Base-by-base conservation (phyloP, 1,140 invertebrate species). In the Eubasilissa regina region DNA sequence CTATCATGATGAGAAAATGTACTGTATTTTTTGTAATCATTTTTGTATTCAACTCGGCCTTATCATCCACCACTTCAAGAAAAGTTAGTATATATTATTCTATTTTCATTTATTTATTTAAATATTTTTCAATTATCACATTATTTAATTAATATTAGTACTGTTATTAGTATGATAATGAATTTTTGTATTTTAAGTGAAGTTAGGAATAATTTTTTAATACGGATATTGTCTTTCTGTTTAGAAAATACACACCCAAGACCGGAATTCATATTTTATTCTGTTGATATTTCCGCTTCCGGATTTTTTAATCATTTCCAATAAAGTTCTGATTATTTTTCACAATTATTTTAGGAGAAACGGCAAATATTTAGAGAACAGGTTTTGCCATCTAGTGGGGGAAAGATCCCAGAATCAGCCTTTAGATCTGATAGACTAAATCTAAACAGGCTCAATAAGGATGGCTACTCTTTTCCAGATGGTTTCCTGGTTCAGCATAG, bases 331-430 rank as follows among this genome's bases (percentile, higher is more conserved):
- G 21, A 35, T 12, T 62, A 25, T 12, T 25, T 21, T 35, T 62
- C 12, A 25, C 1, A 62, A 35, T 21, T 1, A n/a, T 58, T 21
- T 58, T 25, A 78, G 77, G 44, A 35, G 13, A 93, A 93, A 84
- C 87, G 92, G 21, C 92, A 93, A 84, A 90, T 93, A 77, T 93
- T 91, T 86, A 87, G 92, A 35, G 92, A 93, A 81, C 90, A 93
- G 84, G 89, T 93, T 13, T 80, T 92, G 25, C 92, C 92, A 15
- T 89, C 91, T 76, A 85, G 89, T 11, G 92, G 92, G 48, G 92
- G 92, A 4, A 92, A 92, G 86, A 92, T 93, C 78, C 92, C 92
- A 0, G 92, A 93, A 74, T 90, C 91, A 66, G 92, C 92, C 17
- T 93, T 93, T 80, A 87, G 87, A 72, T 87, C 89, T 0, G 92